Conservation (phyloP, 2,797 vertebrate species). For the Gymnothorax javanicus region DNA sequence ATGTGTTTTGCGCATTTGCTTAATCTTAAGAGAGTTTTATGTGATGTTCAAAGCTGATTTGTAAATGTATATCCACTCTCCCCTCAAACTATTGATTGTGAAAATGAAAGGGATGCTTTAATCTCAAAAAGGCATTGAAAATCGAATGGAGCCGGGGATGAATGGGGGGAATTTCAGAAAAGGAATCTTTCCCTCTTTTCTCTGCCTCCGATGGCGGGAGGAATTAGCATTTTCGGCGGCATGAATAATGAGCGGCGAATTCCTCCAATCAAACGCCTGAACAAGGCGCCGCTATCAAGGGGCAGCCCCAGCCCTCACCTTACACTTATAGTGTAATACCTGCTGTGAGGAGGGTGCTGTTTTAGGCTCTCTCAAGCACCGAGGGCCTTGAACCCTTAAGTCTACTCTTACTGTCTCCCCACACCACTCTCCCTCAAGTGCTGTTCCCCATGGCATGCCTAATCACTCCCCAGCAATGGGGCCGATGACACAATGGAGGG, state of each 20-base stretch:
- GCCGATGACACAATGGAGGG: constrained; percentile 44
- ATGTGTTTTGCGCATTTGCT: constrained; percentile 9
- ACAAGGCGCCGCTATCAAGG: not conserved
- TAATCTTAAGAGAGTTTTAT: constrained; percentile 4
- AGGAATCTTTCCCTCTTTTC: constrained; percentile 29
- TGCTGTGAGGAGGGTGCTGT: constrained; percentile 25
- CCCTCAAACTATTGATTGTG: constrained; percentile 9
- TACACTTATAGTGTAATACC: constrained; percentile 23
- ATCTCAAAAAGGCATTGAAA: constrained; percentile 40
- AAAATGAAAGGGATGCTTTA: constrained; percentile 37
- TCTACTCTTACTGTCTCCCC: not conserved
- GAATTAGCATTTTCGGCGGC: constrained; percentile 39
- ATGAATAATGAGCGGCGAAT: constrained; percentile 16
- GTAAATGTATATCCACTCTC: constrained; percentile 15
- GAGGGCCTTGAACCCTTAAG: constrained; percentile 15
- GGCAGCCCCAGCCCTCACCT: constrained; percentile 18
- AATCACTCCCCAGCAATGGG: constrained; percentile 10
- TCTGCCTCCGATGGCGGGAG: constrained; percentile 29
- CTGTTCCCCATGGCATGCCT: not conserved
- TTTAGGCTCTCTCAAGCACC: constrained; percentile 1
- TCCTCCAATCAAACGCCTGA: constrained; percentile 17
- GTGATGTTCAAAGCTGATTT: constrained; percentile 23
- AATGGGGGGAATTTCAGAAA: constrained; percentile 32
- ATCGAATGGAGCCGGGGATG: constrained; percentile 22
- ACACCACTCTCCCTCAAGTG: not conserved